Evolutionary conservation across 2,888 invertebrate genomes (phyloP).

Genomic region (Lordiphosa fenestrarum): DNA sequence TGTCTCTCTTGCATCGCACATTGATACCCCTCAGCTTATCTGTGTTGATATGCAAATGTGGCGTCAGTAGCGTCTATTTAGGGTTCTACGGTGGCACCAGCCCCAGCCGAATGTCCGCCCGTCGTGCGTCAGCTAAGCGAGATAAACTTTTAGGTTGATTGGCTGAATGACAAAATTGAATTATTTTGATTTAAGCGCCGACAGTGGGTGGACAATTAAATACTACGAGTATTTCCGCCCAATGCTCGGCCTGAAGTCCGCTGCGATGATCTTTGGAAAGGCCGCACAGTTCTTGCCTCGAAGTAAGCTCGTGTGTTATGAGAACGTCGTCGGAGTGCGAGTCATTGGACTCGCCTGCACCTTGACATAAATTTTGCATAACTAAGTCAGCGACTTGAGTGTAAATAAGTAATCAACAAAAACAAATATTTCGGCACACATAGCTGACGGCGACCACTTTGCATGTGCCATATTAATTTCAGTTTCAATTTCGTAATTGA

Average conservation of each 20-base stretch:
- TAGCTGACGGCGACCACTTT: slow-evolving; percentile 2
- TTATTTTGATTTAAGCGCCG: slow-evolving; percentile 70
- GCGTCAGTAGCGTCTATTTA: background rate
- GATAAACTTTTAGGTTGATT: slow-evolving; percentile 63
- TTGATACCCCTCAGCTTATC: slow-evolving; percentile 22
- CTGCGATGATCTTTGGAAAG: slow-evolving; percentile 4
- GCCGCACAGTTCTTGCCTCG: slow-evolving; percentile 2
- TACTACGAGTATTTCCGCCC: slow-evolving; percentile 60
- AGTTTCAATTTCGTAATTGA: slow-evolving; percentile 31
- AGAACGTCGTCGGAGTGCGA: slow-evolving; percentile 2
- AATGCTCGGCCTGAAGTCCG: slow-evolving; percentile 20
- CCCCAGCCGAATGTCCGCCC: background rate
- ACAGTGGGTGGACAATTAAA: slow-evolving; percentile 74
- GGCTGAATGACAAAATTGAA: slow-evolving; percentile 71
- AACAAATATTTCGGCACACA: slow-evolving; percentile 30
- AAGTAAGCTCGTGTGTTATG: background rate
- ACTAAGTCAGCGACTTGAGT: slow-evolving; percentile 13
- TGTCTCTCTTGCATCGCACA: background rate
- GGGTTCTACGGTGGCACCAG: too few relatives aligned
- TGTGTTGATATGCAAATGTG: slow-evolving; percentile 41
- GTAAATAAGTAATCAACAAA: slow-evolving; percentile 16
- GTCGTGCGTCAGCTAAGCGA: slow-evolving; percentile 46
- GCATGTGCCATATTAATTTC: slow-evolving; percentile 1
- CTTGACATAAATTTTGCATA: slow-evolving; percentile 40
- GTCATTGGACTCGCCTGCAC: slow-evolving; percentile 52